Percentiles rank a stretch among this genome's conserved stretches.
phyloP scores from a whole-genome alignment of 2,797 vertebrate genomes.

The Epinephelus coioides region DNA sequence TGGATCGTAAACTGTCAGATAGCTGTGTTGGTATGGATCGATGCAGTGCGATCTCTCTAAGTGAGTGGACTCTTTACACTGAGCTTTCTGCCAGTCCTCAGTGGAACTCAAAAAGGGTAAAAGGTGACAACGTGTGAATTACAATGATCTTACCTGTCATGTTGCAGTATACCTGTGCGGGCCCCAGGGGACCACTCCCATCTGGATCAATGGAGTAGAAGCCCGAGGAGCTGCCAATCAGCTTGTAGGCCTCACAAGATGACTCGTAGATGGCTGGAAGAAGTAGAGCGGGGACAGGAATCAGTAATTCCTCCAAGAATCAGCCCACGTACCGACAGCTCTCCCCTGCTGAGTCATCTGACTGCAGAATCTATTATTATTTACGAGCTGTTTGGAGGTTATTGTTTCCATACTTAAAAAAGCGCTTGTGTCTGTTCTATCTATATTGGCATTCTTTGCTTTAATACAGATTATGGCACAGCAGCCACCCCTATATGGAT shows the following conservation, averaged over 20 bases:
- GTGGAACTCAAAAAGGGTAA: constrained; percentile 39
- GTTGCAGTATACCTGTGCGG: constrained; percentile 89
- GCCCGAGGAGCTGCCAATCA: constrained; percentile 86
- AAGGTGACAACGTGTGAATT: constrained; percentile 54
- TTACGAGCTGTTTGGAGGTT: constrained; percentile 7
- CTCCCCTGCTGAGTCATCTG: constrained; percentile 14
- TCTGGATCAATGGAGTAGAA: constrained; percentile 89
- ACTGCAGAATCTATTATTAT: constrained; percentile 30
- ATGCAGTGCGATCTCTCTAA: constrained; percentile 59
- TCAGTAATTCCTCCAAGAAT: constrained; percentile 30
- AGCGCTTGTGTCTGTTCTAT: not conserved
- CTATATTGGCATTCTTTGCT: not conserved
- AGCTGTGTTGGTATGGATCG: constrained; percentile 38
- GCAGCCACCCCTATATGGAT: not conserved
- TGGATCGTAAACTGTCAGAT: constrained; percentile 54
- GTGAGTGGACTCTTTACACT: constrained; percentile 57
- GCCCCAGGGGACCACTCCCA: constrained; percentile 87
- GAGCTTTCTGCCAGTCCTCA: constrained; percentile 37
- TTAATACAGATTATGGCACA: not conserved
- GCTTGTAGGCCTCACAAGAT: constrained; percentile 89
- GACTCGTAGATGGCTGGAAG: constrained; percentile 86
- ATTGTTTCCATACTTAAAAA: constrained; percentile 14
- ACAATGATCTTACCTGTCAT: constrained; percentile 87
- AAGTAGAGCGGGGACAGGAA: constrained; percentile 27
- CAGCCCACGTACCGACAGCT: constrained; percentile 20